Evolutionary conservation across 2,888 invertebrate genomes (phyloP).

Genomic region (Lasioglossum villosulum): DNA sequence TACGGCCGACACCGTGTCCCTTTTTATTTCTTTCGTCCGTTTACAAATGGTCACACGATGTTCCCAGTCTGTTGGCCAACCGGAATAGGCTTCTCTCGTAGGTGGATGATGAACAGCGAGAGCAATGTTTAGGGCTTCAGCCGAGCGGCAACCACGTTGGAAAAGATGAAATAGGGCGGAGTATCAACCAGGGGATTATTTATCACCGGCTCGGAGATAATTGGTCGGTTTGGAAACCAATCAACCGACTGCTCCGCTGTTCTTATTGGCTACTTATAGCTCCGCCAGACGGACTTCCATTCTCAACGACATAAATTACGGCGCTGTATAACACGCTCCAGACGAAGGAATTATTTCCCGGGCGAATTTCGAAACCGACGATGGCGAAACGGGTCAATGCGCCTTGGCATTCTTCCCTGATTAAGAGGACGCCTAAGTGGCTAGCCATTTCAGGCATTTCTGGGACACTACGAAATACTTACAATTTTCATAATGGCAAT

Average conservation of each 20-base stretch:
- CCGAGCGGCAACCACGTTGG: slow-evolving; percentile 22
- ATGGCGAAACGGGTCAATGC: slow-evolving; percentile 12
- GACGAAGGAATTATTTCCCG: background rate
- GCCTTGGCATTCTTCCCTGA: slow-evolving; percentile 3
- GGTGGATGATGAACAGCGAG: slow-evolving; percentile 53
- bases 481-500: no score
- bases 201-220: slow-evolving; percentile 58
- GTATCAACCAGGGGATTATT: slow-evolving; percentile 55
- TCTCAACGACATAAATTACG: slow-evolving; percentile 23
- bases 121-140: slow-evolving; percentile 36
- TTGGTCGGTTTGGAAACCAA: slow-evolving; percentile 56
- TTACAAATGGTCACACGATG: slow-evolving; percentile 67
- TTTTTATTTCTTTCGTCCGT: slow-evolving; percentile 32
- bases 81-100: slow-evolving; percentile 19
- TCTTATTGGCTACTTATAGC: slow-evolving; percentile 22
- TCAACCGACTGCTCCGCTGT: slow-evolving; percentile 35
- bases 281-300: slow-evolving; percentile 10
- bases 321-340: background rate
- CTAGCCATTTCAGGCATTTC: background rate
- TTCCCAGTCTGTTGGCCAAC: slow-evolving; percentile 37
- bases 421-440: background rate
- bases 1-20: slow-evolving; percentile 20
- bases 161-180: slow-evolving; percentile 34
- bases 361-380: slow-evolving; percentile 10
- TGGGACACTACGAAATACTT: background rate